Base-by-base conservation (phyloP, 2,888 invertebrate genomes). In the Bembecia ichneumoniformis region DNA sequence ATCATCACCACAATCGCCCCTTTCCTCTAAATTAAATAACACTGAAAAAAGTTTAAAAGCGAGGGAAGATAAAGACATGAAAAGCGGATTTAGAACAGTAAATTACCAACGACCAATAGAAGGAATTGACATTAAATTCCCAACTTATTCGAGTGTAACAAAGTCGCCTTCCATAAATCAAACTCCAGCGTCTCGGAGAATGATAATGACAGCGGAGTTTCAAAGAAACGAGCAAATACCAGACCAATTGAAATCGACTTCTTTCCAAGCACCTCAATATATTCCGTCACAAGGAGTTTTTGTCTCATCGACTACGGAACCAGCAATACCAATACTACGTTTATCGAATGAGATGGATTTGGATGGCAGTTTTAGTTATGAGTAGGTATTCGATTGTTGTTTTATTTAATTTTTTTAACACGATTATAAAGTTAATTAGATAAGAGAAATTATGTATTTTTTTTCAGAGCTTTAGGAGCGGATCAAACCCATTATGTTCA, bases 261-360 rank as follows among this genome's bases (percentile, higher is more conserved):
- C 77, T 36, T 70, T 56, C 50, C 70, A 66, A 49, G 68, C 59
- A 43, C 50, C 71, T 47, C 77, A 77, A 48, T 82, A 72, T 49
- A 50, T 80, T 46, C 72, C 77, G 44, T 65, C 73, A 35, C 78
- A 82, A 28, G 71, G 71, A 49, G 61, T 71, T 35, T 75, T 71
- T 51, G 62, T 78, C 52, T 77, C 78, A 43, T 77, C 88, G 14
- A 82, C 87, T 28, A 83, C 87, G 3, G 84, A 87, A 64, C 83
- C 87, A 3, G 78, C 84, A 3, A 78, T 88, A 58, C 88, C 88
- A 13, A 89, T 89, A 55, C 65, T 89, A 50, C 79, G 87, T 47
- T 69, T 87, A 51, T 86, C 87, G 34, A 88, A 84, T 58, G 88
- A 89, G 72, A 89, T 89, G 81, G 88, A 88, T 65, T 75, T 88